These are phyloP conservation scores for Zaprionus inermis DNA, from an alignment of 1,140 invertebrate genomes.

Conservation along the genomic window DNA sequence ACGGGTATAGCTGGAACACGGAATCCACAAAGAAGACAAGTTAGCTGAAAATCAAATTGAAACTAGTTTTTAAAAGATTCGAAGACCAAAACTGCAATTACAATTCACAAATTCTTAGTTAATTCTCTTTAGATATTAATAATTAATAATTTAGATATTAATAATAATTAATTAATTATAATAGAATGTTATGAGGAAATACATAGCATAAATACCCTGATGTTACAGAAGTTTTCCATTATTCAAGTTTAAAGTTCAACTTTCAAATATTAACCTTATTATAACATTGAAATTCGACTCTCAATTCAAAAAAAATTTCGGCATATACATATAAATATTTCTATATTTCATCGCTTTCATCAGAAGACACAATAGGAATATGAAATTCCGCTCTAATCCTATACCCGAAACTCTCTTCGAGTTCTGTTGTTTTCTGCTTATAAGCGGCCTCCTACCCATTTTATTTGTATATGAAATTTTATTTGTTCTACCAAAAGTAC, in stretches of 20 bases:
- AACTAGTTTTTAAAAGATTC: neutral
- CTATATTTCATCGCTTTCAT: no score
- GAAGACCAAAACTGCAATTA: conserved; percentile 2
- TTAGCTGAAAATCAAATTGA: conserved; percentile 1
- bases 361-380: neutral
- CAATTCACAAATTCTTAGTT: neutral
- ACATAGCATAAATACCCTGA: no score
- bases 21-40: conserved; percentile 10
- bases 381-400: conserved; percentile 60
- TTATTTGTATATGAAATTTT: conserved; percentile 85
- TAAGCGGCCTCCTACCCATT: conserved; percentile 53
- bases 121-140: neutral
- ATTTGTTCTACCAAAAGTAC: conserved; percentile 87
- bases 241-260: no score
- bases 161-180: no score
- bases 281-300: neutral
- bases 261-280: no score
- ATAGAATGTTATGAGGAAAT: no score
- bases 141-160: no score
- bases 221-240: no score
- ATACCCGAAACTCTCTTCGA: conserved; percentile 51
- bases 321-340: no score
- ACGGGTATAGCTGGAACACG: conserved; percentile 89
- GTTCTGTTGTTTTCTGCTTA: conserved; percentile 45
- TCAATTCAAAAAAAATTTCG: no score